These are phyloP conservation scores for Cephus rjabovi DNA, from an alignment of 2,888 invertebrate genomes.

Conservation along the genomic window DNA sequence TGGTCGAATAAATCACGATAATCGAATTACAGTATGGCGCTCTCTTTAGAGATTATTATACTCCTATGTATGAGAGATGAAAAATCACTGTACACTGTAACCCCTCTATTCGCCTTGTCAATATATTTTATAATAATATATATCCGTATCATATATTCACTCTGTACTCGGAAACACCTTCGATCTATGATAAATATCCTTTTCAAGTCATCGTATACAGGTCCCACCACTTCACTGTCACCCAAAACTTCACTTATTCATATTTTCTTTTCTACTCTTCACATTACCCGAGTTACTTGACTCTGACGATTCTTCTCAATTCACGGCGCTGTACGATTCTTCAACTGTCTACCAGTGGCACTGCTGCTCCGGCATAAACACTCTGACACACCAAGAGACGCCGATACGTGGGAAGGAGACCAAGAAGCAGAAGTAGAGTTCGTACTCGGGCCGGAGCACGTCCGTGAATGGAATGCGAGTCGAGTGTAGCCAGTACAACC, in stretches of 20 bases:
- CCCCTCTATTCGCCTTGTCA: background rate
- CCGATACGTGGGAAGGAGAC: background rate
- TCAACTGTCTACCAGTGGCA: background rate
- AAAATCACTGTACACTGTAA: background rate
- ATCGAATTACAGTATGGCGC: background rate
- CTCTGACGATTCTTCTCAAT: background rate
- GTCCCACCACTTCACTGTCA: background rate
- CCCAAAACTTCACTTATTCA: background rate
- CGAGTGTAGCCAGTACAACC: slow-evolving; percentile 13
- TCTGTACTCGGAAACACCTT: background rate
- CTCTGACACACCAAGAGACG: background rate
- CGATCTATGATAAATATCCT: background rate
- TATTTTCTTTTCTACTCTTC: background rate
- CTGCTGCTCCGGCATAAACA: background rate
- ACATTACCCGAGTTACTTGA: background rate
- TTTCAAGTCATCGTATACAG: background rate
- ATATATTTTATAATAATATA: background rate
- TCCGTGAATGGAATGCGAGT: slow-evolving; percentile 25
- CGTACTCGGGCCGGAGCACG: background rate
- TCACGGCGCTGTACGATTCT: too few species aligned
- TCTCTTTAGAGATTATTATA: background rate
- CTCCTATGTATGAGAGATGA: background rate
- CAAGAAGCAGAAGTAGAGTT: background rate
- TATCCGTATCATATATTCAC: background rate
- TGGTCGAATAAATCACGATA: background rate